Conservation (phyloP, 2,113 vertebrate genomes). For the Melanotaenia duboulayi region DNA sequence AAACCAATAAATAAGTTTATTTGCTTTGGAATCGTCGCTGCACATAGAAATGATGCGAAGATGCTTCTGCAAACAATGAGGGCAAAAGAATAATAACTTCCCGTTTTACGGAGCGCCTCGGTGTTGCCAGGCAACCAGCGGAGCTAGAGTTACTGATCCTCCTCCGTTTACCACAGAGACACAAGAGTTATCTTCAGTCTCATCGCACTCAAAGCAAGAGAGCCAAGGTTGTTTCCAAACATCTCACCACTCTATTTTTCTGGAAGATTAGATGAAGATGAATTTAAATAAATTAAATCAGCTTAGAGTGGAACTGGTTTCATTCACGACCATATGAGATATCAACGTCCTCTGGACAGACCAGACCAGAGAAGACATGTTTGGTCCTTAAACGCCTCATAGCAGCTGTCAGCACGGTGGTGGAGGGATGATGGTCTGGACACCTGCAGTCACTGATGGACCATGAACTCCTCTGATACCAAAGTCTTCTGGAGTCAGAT, state of each 20-base stretch:
- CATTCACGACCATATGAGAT: no score
- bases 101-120: not conserved
- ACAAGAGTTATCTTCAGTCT: not conserved
- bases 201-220: not conserved
- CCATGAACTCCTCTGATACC: no score
- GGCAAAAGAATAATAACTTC: slow-evolving; percentile 1
- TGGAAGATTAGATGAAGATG: not conserved
- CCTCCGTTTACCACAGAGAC: slow-evolving; percentile 3
- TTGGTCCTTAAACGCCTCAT: no score
- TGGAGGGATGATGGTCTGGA: no score
- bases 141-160: not conserved
- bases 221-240: not conserved
- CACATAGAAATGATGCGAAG: no score
- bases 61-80: not conserved
- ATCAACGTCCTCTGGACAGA: no score
- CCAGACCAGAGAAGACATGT: no score
- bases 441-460: no score
- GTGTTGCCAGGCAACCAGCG: slow-evolving; percentile 21
- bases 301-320: not conserved
- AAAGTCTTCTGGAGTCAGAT: no score
- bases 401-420: no score
- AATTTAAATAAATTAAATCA: not conserved
- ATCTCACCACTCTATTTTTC: not conserved
- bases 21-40: no score
- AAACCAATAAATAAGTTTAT: no score